These are phyloP conservation scores for Hemibagrus guttatus DNA, from an alignment of 2,797 vertebrate species.

Conservation along the genomic window DNA sequence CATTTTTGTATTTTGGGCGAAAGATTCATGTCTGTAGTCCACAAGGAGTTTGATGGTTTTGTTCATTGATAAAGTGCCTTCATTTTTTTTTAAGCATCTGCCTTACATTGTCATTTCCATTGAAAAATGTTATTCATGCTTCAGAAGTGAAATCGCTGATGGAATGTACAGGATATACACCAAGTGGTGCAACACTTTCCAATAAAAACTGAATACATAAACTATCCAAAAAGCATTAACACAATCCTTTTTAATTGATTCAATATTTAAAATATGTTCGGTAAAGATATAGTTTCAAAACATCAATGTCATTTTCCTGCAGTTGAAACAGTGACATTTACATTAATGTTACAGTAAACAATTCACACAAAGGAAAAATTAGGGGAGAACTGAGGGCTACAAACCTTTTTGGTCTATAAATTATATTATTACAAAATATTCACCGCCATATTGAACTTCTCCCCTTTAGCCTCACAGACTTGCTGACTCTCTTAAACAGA, in stretches of 20 bases:
- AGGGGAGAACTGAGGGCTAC: background rate
- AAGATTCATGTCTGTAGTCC: background rate
- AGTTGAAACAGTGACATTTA: constrained; percentile 70
- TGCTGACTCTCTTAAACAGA: background rate
- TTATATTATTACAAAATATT: constrained; percentile 34
- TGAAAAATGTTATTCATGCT: background rate
- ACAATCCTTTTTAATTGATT: constrained; percentile 68
- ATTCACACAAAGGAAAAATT: constrained; percentile 58
- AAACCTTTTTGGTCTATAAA: constrained; percentile 35
- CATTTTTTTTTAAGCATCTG: too few relatives aligned
- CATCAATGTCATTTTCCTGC: constrained; percentile 72
- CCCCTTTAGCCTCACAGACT: background rate
- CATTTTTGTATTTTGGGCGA: background rate
- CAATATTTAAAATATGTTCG: constrained; percentile 70
- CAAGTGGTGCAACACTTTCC: background rate
- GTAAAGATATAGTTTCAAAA: constrained; percentile 76
- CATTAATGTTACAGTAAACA: constrained; percentile 71
- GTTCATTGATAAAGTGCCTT: background rate
- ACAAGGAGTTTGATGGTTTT: background rate
- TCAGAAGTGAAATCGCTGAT: background rate
- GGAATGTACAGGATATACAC: background rate
- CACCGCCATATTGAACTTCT: background rate
- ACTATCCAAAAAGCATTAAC: constrained; percentile 9
- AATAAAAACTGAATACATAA: background rate
- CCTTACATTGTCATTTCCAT: background rate